These are phyloP conservation scores for Adrianichthys oophorus DNA, from an alignment of 2,797 vertebrate species.

Conservation along the genomic window DNA sequence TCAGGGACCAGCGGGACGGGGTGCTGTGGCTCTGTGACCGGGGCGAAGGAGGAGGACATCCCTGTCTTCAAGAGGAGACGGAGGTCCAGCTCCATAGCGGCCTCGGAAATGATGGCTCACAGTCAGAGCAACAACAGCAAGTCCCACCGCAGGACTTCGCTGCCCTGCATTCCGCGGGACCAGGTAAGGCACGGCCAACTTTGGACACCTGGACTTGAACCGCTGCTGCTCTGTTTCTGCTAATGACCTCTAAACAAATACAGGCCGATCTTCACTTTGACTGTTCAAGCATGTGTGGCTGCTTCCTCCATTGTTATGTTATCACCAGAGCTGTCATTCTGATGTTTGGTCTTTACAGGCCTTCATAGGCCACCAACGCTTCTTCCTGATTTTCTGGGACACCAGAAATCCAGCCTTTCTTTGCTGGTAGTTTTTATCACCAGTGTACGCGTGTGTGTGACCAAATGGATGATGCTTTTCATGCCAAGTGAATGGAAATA, in stretches of 20 bases:
- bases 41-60: constrained; percentile 81
- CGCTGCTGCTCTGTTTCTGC: constrained; percentile 3
- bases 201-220: constrained; percentile 3
- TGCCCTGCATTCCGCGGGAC: constrained; percentile 91
- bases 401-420: too few species aligned
- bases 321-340: too few species aligned
- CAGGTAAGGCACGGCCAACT: constrained; percentile 82
- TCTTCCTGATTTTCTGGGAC: too few species aligned
- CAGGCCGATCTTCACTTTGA: background rate
- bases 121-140: constrained; percentile 81
- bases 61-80: constrained; percentile 83
- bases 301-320: constrained; percentile 20
- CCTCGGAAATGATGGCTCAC: constrained; percentile 89
- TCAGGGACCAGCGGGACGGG: constrained; percentile 76
- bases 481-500: too few species aligned
- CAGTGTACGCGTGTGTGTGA: too few species aligned
- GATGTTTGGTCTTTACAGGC: too few species aligned
- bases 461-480: too few species aligned
- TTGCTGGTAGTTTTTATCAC: too few species aligned
- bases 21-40: constrained; percentile 79
- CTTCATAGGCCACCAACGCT: too few species aligned
- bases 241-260: constrained; percentile 23
- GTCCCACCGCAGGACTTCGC: constrained; percentile 88
- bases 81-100: constrained; percentile 87
- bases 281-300: constrained; percentile 33